Base-by-base conservation (phyloP, 2,888 invertebrate genomes). In the Molorchus minor region DNA sequence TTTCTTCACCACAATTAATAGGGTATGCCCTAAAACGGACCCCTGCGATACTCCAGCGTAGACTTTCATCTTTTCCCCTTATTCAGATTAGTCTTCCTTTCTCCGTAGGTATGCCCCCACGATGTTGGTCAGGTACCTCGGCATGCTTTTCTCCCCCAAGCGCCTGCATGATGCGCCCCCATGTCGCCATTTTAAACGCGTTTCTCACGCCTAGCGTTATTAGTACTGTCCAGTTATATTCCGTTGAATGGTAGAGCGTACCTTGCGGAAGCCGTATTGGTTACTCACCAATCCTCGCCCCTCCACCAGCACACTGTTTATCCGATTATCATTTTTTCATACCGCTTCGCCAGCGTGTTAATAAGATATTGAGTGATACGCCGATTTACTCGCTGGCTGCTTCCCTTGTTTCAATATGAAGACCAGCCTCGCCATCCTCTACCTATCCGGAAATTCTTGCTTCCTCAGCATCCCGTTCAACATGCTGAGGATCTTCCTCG, bases 401-500 rank as follows among this genome's bases (percentile, higher is more conserved):
- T 3, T 20, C 20, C 40, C 54, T 7, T 19, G 30, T 21, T 62
- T 60, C 12, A 40, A 51, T 15, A 66, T 38, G 1, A 71, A 64
- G 0, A 68, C 64, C 16, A 71, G 56, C 4, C 61, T 51, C 1
- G 64, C 58, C 10, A 3, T 30, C 33, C 70, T 72, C 68, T n/a
- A n/a, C n/a, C n/a, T n/a, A n/a, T n/a, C n/a, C n/a, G n/a, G n/a
- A n/a, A 70, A 71, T 1, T 43, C 41, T 3, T 61, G 59, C 5
- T 19, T 55, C 13, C 20, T 36, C 2, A 66, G 10, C 38, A 38
- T 12, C 7, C 25, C 15, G 35, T 45, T 54, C 29, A 56, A 36
- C 15, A 60, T 38, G 3, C 13, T 36, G 3, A 64, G 45, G 2
- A 70, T 5, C 10, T 56, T 10, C 0, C 52, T 12, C 8, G 70